These are phyloP conservation scores for Phrynosoma platyrhinos DNA, from an alignment of 2,113 vertebrate species.

Conservation along the genomic window DNA sequence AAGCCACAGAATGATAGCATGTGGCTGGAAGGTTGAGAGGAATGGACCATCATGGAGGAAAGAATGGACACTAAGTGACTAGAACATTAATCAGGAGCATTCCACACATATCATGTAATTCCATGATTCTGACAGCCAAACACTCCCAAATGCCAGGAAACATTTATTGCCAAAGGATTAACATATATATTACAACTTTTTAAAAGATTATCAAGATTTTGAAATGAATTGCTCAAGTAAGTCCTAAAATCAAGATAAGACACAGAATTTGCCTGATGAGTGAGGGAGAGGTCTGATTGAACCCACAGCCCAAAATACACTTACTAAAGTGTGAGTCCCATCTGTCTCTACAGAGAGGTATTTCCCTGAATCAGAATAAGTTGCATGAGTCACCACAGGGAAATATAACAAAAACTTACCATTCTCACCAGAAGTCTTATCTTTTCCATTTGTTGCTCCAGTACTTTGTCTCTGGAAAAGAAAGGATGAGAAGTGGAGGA, in stretches of 20 bases:
- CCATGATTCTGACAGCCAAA: not conserved
- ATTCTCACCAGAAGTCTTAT: constrained; percentile 88
- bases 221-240: not conserved
- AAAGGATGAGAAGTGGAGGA: constrained; percentile 34
- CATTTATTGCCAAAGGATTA: not conserved
- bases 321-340: not conserved
- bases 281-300: not conserved
- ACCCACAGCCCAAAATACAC: not conserved
- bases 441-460: constrained; percentile 88
- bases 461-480: constrained; percentile 88
- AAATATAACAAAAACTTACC: constrained; percentile 78
- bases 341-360: not conserved
- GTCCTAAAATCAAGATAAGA: not conserved
- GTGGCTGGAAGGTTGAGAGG: not conserved
- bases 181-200: not conserved
- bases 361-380: not conserved
- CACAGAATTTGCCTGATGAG: not conserved
- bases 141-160: not conserved
- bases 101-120: not conserved
- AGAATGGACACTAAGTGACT: not conserved
- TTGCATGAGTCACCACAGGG: not conserved
- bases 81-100: not conserved
- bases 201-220: not conserved
- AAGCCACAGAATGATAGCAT: not conserved
- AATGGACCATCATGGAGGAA: not conserved